Base-by-base conservation (phyloP, 2,888 invertebrate genomes). In the Iselma pallidipennis region DNA sequence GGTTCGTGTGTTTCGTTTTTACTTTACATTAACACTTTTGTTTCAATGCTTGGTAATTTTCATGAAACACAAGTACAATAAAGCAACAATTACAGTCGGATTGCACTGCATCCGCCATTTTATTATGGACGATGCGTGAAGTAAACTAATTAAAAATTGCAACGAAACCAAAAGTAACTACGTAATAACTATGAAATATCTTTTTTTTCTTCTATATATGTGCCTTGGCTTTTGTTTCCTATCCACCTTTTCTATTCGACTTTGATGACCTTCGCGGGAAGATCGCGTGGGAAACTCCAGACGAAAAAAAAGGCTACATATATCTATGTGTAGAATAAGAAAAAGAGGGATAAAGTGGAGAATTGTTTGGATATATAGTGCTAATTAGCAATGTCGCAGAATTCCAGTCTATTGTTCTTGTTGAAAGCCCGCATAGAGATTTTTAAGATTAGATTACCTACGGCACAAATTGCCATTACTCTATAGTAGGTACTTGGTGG, bases 81-180 rank as follows among this genome's bases (percentile, higher is more conserved):
- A 37, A 55, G 25, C 65, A 70, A 66, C 69, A 72, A 75, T 74
- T 75, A 74, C 58, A 70, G 57, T 60, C 57, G 14, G 19, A 69
- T 75, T 74, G 74, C 74, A 70, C 71, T 73, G 71, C 69, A 74
- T 74, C 74, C 73, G 72, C 76, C 76, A 76, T 76, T 76, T 76
- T 75, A 70, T 70, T 67, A 69, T 68, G 67, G 66, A 49, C 67
- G 72, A 74, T 76, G 76, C 77, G 77, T 76, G 76, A 74, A 74
- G 75, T 68, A 74, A 73, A 72, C 71, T 77, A 78, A 79, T 79
- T 78, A 76, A 71, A 73, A 71, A 74, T 63, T 66, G 72, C 72
- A 73, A 67, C 75, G 76, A 77, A 76, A 78, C 75, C 69, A 78
- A 76, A 72, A 77, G 75, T 77, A 76, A 77, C 77, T 78, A 69